Evolutionary conservation across 2,888 invertebrate species (phyloP), one percentile per base, ranked within the genome.

Genomic region (Chloroclystis v-ata): DNA sequence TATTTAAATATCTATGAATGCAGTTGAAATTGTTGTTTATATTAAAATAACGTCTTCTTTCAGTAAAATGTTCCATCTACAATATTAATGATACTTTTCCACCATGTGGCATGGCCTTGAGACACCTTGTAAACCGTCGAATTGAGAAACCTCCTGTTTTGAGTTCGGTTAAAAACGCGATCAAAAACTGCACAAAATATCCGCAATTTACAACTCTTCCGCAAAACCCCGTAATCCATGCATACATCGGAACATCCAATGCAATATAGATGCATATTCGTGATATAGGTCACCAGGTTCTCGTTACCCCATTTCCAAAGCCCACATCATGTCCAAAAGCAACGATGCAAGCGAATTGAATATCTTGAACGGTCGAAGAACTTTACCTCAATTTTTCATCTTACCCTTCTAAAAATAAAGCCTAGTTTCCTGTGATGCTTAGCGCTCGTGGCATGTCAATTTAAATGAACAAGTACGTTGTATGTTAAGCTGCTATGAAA

Each of bases 291-390:
- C 59, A 58, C 55, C 50, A 52, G 61, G 45, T 49, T 52, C 60
- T 62, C 62, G 65, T 63, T 66, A 66, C 60, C 62, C 61, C 49
- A 62, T 66, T 63, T 62, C 63, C 61, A 60, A 47, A 58, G 53
- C 52, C 43, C 47, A 54, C 49, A 50, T 56, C 58, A 52, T 47
- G 60, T 58, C 52, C 55, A 47, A 55, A 54, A 54, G 56, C 63
- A 57, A 43, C 52, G 56, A 52, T 57, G 57, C 61, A 51, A 53
- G 61, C 60, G 64, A 65, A 66, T 65, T 65, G 65, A 63, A 66
- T 69, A 63, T 64, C 60, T 63, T 63, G 56, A 59, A 57, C 42
- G 13, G 32, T 20, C 28, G 16, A 28, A 45, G 50, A 42, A 37
- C 11, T 11, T 10, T 24, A 11, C 20, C 43, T 30, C 35, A 28